Percentiles rank a stretch among this genome's conserved stretches.
phyloP scores from a whole-genome alignment of 2,888 invertebrate genomes.

The Latheticus oryzae region DNA sequence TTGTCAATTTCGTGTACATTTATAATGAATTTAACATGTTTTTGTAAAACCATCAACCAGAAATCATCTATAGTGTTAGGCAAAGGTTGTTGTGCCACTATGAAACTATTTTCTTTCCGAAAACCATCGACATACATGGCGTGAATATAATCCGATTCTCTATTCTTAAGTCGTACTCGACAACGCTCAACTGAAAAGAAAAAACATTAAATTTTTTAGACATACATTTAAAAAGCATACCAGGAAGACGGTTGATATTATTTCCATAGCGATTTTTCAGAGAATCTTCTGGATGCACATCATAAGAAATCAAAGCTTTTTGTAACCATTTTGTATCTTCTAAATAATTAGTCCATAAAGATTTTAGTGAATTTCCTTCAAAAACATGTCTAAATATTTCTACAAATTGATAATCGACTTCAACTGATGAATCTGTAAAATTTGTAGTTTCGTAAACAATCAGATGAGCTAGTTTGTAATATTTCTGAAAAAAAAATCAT shows the following conservation, averaged over 20 bases:
- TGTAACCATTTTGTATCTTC: slow-evolving; percentile 15
- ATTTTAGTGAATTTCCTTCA: slow-evolving; percentile 14
- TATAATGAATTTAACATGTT: slow-evolving; percentile 5
- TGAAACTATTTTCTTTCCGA: slow-evolving; percentile 6
- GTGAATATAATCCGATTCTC: slow-evolving; percentile 12
- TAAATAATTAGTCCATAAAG: slow-evolving; percentile 6
- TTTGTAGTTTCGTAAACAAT: slow-evolving; percentile 10
- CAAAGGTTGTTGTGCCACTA: slow-evolving; percentile 27
- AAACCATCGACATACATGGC: slow-evolving; percentile 20
- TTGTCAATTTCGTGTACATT: slow-evolving; percentile 12
- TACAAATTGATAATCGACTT: slow-evolving; percentile 3
- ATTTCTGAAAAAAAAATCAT: slow-evolving; percentile 6
- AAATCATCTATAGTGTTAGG: slow-evolving; percentile 7
- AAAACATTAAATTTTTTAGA: not conserved
- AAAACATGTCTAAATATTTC: slow-evolving; percentile 2
- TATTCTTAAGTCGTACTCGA: slow-evolving; percentile 1
- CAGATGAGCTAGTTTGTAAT: slow-evolving; percentile 17
- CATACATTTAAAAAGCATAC: slow-evolving; percentile 5
- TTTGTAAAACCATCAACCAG: slow-evolving; percentile 22
- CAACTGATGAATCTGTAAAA: slow-evolving; percentile 3
- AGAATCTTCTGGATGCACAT: not conserved
- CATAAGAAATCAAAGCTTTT: slow-evolving; percentile 2
- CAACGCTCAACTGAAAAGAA: slow-evolving; percentile 17
- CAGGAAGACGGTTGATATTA: slow-evolving; percentile 7
- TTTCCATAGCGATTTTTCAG: slow-evolving; percentile 7